phyloP scores from a whole-genome alignment of 2,888 invertebrate genomes.

The Leptothorax acervorum region DNA sequence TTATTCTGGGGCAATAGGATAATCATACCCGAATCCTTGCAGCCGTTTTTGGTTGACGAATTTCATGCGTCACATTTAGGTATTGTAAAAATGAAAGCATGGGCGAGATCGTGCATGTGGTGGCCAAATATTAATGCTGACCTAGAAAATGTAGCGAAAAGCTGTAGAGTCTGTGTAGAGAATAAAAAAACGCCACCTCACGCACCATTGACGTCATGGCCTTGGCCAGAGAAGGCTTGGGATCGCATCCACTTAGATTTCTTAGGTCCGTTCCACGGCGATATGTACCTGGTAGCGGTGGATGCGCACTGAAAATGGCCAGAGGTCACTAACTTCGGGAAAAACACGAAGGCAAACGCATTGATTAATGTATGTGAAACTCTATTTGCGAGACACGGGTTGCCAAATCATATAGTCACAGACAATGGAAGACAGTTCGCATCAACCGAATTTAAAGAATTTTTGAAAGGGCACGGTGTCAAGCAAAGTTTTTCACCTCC shows the following conservation, averaged over 20 bases:
- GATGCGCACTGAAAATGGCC: neutral
- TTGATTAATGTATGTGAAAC: neutral
- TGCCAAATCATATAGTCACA: neutral
- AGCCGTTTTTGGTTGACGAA: neutral
- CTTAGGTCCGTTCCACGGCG: neutral
- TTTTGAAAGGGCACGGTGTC: neutral
- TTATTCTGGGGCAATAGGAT: neutral
- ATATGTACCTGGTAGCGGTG: neutral
- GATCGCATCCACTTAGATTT: neutral
- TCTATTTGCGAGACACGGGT: neutral
- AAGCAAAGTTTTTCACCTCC: neutral
- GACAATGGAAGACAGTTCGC: neutral
- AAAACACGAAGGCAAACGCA: neutral
- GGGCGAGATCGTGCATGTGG: neutral
- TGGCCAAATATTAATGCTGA: neutral
- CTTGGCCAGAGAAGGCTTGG: neutral
- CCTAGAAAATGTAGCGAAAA: neutral
- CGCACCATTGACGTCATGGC: neutral
- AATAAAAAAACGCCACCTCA: neutral
- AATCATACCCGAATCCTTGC: neutral
- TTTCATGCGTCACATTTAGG: neutral
- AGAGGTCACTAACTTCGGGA: neutral
- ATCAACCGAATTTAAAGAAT: neutral
- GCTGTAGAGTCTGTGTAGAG: neutral
- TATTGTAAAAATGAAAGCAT: neutral